Percentiles rank a stretch among this genome's conserved stretches.
Evolutionary conservation across 2,888 invertebrate genomes (phyloP).

Genomic region (Thecocarcelia acutangulata): DNA sequence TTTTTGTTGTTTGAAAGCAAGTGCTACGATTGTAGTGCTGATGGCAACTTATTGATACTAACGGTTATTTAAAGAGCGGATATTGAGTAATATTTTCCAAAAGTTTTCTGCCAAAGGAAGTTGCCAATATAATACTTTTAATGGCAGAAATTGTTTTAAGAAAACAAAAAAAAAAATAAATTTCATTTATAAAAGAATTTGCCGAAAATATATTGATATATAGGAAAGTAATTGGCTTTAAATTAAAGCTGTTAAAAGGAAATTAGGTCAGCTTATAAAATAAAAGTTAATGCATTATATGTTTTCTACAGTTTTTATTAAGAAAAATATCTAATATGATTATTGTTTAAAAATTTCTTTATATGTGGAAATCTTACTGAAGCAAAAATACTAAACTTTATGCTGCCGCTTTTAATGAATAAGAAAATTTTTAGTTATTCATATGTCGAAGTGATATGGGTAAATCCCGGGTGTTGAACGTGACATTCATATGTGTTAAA

Average conservation of each 20-base stretch:
- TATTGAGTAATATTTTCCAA: slow-evolving; percentile 46
- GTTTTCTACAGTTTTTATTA: too few relatives aligned
- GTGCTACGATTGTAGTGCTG: slow-evolving; percentile 9
- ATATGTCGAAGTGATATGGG: too few relatives aligned
- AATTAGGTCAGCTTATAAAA: neutral
- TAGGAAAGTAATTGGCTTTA: slow-evolving; percentile 21
- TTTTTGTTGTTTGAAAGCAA: slow-evolving; percentile 3
- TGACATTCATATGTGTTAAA: too few relatives aligned
- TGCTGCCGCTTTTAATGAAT: too few relatives aligned
- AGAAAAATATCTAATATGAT: too few relatives aligned
- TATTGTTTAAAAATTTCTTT: too few relatives aligned
- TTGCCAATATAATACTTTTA: slow-evolving; percentile 48
- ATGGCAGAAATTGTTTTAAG: slow-evolving; percentile 30
- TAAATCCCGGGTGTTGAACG: too few relatives aligned
- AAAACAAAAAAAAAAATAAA: slow-evolving; percentile 1
- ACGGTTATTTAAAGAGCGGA: slow-evolving; percentile 58
- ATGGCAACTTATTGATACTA: slow-evolving; percentile 64
- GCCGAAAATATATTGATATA: slow-evolving; percentile 28
- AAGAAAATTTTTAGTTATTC: too few relatives aligned
- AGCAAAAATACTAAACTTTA: too few relatives aligned
- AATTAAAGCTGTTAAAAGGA: neutral
- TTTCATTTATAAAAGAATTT: slow-evolving; percentile 3
- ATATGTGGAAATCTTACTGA: too few relatives aligned
- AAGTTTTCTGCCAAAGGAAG: slow-evolving; percentile 45
- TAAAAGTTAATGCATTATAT: neutral